Evolutionary conservation across 2,888 invertebrate genomes (phyloP).

Genomic region (Hirtodrosophila duncani): DNA sequence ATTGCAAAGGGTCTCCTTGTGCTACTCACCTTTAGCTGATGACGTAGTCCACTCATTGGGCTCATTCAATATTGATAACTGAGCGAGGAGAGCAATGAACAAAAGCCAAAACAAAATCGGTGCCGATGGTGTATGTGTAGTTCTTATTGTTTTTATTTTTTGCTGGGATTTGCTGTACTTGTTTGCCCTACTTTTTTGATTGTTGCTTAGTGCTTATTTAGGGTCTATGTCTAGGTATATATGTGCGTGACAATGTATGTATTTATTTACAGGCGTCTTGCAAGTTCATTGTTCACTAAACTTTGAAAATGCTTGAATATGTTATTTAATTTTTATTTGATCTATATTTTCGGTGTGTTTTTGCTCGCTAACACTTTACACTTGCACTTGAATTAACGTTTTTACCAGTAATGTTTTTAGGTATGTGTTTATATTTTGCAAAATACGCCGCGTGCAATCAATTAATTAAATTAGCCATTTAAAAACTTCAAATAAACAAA

Average conservation of each 20-base stretch:
- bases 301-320: no score
- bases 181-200: slow-evolving; percentile 37
- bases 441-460: slow-evolving; percentile 34
- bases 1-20: slow-evolving; percentile 6
- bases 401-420: slow-evolving; percentile 5
- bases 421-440: slow-evolving; percentile 11
- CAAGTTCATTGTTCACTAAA: no score
- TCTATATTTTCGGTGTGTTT: background rate
- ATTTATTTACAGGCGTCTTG: no score
- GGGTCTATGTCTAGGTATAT: no score
- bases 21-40: slow-evolving; percentile 76
- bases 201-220: no score
- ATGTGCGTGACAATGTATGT: no score
- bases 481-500: slow-evolving; percentile 16
- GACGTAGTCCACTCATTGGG: slow-evolving; percentile 78
- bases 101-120: slow-evolving; percentile 17
- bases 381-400: slow-evolving; percentile 14
- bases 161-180: slow-evolving; percentile 10
- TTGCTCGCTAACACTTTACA: background rate
- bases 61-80: slow-evolving; percentile 70
- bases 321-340: slow-evolving; percentile 25
- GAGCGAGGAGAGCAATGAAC: slow-evolving; percentile 7
- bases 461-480: slow-evolving; percentile 11
- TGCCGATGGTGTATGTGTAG: slow-evolving; percentile 53
- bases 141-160: no score